Percentiles rank a stretch among this genome's conserved stretches.
Evolutionary conservation across 2,113 vertebrate species (phyloP).

Genomic region (Struthidea cinerea): DNA sequence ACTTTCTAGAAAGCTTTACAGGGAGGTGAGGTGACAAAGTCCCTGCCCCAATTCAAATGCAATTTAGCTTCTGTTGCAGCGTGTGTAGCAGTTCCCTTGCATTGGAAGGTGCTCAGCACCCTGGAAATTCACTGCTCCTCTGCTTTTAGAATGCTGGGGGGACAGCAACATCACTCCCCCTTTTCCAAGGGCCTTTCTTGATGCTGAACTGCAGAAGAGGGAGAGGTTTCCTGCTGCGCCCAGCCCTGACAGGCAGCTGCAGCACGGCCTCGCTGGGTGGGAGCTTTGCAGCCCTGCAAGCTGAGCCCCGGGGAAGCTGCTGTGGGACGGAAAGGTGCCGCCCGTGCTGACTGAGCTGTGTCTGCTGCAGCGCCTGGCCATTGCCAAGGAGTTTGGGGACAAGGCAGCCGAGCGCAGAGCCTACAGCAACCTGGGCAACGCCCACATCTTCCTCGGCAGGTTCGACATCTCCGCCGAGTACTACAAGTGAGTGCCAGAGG

Average conservation of each 20-base stretch:
- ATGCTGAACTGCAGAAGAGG: neutral
- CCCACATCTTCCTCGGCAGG: conserved; percentile 91
- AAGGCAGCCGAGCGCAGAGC: conserved; percentile 91
- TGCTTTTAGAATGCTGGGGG: neutral
- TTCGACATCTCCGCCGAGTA: conserved; percentile 90
- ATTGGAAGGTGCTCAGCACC: neutral
- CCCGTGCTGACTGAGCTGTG: neutral
- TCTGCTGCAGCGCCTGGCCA: conserved; percentile 86
- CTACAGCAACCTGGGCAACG: conserved; percentile 95
- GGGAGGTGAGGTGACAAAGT: neutral
- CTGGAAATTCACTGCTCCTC: neutral
- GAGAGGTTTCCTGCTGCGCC: neutral
- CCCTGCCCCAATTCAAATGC: neutral
- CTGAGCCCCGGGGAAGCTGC: neutral
- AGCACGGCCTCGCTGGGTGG: neutral
- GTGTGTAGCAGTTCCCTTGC: neutral
- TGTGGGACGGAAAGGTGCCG: neutral
- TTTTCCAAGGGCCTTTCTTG: neutral
- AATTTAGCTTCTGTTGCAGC: neutral
- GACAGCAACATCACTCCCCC: rapidly evolving
- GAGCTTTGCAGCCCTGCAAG: neutral
- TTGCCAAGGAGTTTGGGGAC: conserved; percentile 98
- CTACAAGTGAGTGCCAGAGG: conserved; percentile 83
- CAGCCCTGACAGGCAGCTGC: rapidly evolving
- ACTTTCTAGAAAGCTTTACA: neutral